phyloP scores from a whole-genome alignment of 2,797 vertebrate genomes.

The Typhlichthys eigenmanni region DNA sequence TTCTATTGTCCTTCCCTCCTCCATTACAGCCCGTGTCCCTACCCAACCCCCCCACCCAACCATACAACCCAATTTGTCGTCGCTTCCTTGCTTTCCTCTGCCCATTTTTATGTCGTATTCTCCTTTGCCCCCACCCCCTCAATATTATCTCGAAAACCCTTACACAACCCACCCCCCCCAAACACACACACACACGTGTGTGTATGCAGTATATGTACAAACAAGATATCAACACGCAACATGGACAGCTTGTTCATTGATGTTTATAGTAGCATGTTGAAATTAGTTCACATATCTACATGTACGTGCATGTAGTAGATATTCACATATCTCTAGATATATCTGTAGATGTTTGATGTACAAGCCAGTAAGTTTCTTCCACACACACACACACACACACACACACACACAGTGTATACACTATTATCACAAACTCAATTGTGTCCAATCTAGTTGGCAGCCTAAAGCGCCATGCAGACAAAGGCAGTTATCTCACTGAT shows the following conservation, averaged over 20 bases:
- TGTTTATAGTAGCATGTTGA: background rate
- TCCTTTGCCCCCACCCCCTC: background rate
- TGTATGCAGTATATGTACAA: too few species aligned
- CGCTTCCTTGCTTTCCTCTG: constrained; percentile 56
- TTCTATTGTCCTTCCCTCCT: background rate
- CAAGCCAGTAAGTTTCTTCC: background rate
- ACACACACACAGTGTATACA: constrained; percentile 43
- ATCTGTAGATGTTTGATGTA: background rate
- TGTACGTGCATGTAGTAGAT: background rate
- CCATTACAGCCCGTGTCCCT: background rate
- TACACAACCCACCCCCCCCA: background rate
- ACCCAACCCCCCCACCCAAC: too few species aligned
- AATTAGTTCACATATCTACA: background rate
- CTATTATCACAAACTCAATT: constrained; percentile 75
- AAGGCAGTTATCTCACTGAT: constrained; percentile 79
- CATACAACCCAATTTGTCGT: too few species aligned
- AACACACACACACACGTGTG: too few species aligned
- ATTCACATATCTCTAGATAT: too few species aligned
- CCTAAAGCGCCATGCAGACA: constrained; percentile 72
- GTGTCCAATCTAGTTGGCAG: constrained; percentile 70
- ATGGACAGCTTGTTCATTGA: too few species aligned
- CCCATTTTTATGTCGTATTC: constrained; percentile 19
- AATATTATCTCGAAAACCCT: background rate
- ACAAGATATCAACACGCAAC: too few species aligned
- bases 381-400: constrained; percentile 5